Base-by-base conservation (phyloP, 2,888 invertebrate genomes). In the Coenonympha glycerion region DNA sequence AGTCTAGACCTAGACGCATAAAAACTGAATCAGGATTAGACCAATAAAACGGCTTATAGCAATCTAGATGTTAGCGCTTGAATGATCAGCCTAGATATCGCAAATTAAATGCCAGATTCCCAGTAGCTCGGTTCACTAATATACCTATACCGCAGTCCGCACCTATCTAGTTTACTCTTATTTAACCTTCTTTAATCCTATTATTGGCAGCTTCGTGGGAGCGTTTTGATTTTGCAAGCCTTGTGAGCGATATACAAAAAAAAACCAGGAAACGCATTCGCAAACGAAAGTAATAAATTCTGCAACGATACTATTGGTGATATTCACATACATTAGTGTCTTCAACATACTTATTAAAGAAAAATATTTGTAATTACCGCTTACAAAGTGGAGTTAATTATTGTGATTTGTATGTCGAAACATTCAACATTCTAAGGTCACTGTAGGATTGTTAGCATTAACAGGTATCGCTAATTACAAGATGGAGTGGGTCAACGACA, bases 51-150 rank as follows among this genome's bases (percentile, higher is more conserved):
- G 73, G 73, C 80, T 81, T 79, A n/a, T n/a, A 75, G 73, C 76
- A 78, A 86, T 84, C 83, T 84, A 79, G 83, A 80, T 79, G 70
- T 79, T 80, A 71, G 72, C 71, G 85, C 82, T 73, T 81, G 77
- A 84, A 66, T 84, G 86, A 83, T 81, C 81, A 76, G 69, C 64
- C 70, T 72, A 78, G 81, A 83, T 83, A 77, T 63, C 66, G 67
- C 58, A 63, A 71, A 79, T 77, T 83, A 87, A 87, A 87, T 86
- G 86, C 81, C 86, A 87, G 77, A 79, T 84, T 87, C 86, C 83
- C 85, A 87, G 80, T 78, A 77, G 73, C 73, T 70, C 67, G 68
- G 64, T 69, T 63, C 64, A 65, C 66, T 68, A 65, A 59, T 50
- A 60, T 45, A 37, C 22, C 22, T 24, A 55, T 51, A 54, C 53